Percentiles rank a stretch among this genome's conserved stretches.
These are phyloP conservation scores for Esox niger DNA, from an alignment of 2,113 vertebrate genomes.

Conservation along the genomic window DNA sequence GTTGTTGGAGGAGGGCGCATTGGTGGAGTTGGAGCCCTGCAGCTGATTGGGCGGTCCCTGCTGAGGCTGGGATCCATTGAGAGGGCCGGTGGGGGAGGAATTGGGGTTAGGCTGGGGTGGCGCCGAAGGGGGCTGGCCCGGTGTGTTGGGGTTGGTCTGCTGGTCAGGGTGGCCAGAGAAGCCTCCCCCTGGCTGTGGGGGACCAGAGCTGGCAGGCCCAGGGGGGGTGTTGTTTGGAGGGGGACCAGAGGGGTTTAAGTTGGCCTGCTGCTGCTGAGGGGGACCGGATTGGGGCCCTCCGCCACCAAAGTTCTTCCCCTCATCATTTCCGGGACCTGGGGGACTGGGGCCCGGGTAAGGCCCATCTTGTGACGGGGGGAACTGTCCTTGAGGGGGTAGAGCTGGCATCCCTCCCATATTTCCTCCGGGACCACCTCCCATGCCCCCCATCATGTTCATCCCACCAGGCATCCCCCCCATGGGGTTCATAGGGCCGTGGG, in stretches of 20 bases:
- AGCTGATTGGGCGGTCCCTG: conserved; percentile 69
- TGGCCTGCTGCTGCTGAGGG: conserved; percentile 73
- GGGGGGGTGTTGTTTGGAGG: conserved; percentile 79
- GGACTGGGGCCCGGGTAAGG: conserved; percentile 76
- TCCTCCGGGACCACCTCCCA: conserved; percentile 71
- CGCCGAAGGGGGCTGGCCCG: conserved; percentile 74
- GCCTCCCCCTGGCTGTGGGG: conserved; percentile 74
- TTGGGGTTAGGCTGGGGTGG: conserved; percentile 73
- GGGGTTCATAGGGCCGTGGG: conserved; percentile 69
- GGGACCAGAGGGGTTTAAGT: conserved; percentile 74
- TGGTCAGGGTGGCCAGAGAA: conserved; percentile 75
- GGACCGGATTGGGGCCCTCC: conserved; percentile 64
- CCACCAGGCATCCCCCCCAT: conserved; percentile 75
- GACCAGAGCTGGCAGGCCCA: conserved; percentile 75
- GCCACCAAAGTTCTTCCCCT: conserved; percentile 74
- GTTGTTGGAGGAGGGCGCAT: conserved; percentile 70
- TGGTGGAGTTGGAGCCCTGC: conserved; percentile 66
- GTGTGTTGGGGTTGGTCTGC: conserved; percentile 72
- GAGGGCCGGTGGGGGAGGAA: conserved; percentile 72
- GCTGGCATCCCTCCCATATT: conserved; percentile 80
- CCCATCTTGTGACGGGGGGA: conserved; percentile 78
- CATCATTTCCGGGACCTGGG: conserved; percentile 72
- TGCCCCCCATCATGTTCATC: conserved; percentile 76
- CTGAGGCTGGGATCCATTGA: conserved; percentile 75
- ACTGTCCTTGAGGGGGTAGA: conserved; percentile 87